Base-by-base conservation (phyloP, 2,113 vertebrate species). In the Dryoscopus gambensis region DNA sequence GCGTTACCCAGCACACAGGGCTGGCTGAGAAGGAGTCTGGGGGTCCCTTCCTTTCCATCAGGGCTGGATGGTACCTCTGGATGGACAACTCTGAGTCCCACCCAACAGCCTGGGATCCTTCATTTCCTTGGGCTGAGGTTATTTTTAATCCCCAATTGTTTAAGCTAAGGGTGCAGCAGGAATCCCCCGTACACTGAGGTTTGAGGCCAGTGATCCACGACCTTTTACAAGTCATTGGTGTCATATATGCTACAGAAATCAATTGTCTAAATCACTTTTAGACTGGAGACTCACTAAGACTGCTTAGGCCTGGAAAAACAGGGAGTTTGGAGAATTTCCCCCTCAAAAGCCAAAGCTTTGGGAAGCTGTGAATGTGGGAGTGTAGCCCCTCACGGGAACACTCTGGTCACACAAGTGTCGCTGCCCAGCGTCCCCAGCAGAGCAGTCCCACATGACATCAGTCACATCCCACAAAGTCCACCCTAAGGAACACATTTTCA, bases 361-460 rank as follows among this genome's bases (percentile, higher is more conserved):
- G 73, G 60, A n/a, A 81, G 31, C 16, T 44, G 40, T 6, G 40
- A 23, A 39, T 0, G 14, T 35, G 53, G 47, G 24, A 60, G 7
- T 8, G 6, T 47, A 52, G 47, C 56, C 56, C 20, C 57, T 2
- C 39, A 5, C 1, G 17, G 33, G 31, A 73, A 42, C 40, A 14
- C 6, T n/a, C 11, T 0, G 4, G 30, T 35, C 27, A 49, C 7
- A 56, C 9, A 12, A 15, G 13, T 3, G 44, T 25, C 3, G 5
- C 62, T 62, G n/a, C 13, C 49, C 78, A 44, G 78, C 13, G 25
- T 67, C 37, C 13, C 49, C 78, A 44, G 78, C 15, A 28, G 35
- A 46, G 15, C 52, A 53, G 19, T 17, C 42, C 42, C 42, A 42
- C 0, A 1, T 1, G 40, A 20, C 67, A 63, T 11, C 81, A 44